Conservation (phyloP, 2,113 vertebrate species). For the Onychostruthus taczanowskii region DNA sequence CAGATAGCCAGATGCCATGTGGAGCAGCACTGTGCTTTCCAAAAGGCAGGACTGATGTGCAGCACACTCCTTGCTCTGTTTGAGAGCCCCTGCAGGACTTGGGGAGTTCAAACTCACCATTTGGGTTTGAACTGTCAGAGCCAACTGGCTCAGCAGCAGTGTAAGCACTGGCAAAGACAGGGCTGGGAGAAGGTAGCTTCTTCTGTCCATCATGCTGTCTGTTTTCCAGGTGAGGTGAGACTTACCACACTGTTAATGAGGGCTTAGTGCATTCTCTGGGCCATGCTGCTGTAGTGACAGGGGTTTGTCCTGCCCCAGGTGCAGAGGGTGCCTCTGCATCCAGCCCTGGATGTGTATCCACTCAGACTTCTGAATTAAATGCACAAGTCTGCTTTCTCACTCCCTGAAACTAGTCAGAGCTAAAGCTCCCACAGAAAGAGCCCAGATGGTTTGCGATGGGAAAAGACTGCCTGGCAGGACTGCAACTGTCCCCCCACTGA, state of each 20-base stretch:
- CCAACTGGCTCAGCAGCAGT: neutral
- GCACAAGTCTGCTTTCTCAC: neutral
- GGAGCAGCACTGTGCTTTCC: neutral
- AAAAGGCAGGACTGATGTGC: neutral
- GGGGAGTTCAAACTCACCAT: neutral
- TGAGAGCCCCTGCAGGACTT: neutral
- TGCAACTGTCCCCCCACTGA: neutral
- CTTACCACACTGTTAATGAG: neutral
- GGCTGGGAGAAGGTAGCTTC: neutral
- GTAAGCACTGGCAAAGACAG: neutral
- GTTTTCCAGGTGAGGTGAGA: neutral
- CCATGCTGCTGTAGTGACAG: neutral
- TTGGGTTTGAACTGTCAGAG: neutral
- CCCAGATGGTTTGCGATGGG: fast-evolving
- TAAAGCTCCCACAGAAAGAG: neutral
- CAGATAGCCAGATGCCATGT: neutral
- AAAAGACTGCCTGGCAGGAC: neutral
- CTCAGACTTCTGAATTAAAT: neutral
- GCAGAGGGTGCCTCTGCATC: neutral
- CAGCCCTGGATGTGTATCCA: fast-evolving
- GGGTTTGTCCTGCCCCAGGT: neutral
- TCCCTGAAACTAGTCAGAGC: neutral
- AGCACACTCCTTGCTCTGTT: fast-evolving
- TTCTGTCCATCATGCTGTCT: fast-evolving
- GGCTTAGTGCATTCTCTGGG: neutral